Base-by-base conservation (phyloP, 2,797 vertebrate species). In the Sebastes iracundus region DNA sequence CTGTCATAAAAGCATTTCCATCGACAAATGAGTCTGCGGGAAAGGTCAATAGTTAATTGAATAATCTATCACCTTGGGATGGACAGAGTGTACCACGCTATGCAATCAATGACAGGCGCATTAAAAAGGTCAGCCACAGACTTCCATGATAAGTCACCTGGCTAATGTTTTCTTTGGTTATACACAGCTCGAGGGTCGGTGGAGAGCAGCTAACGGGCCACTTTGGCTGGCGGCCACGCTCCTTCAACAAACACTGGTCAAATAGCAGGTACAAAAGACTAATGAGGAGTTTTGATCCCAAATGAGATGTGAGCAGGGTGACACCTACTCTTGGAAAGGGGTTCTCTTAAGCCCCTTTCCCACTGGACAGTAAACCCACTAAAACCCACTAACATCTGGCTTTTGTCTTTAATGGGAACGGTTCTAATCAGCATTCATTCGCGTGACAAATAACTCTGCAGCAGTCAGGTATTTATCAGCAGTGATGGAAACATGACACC, bases 11-110 rank as follows among this genome's bases (percentile, higher is more conserved):
- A 97, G 94, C 86, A 84, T 96, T 96, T 96, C 97, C 96, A 96
- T 97, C 96, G 97, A 98, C 97, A 96, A 97, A 97, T 97, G 97
- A 96, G 95, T 96, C 96, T 95, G 94, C 92, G 92, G 97, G 96
- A 99, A 99, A 99, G 98, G 98, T 99, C 98, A 99, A 97, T 96
- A 97, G 97, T 98, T 99, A 99, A 99, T 99, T 98, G 99, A 99
- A 99, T 98, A 99, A 99, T 99, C 98, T 98, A 99, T 99, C 98
- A 99, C 97, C 96, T 98, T 97, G 95, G 96, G 97, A 97, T 95
- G 96, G 96, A 97, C 95, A 96, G 95, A 96, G 96, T 75, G 96
- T 96, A 81, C 96, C 95, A 94, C 92, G 93, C 95, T 93, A 96
- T 94, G 96, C 97, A 97, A 97, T 98, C 96, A 97, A 97, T 97